phyloP scores from a whole-genome alignment of 1,140 invertebrate species.

The Rhagoletis zephyria region DNA sequence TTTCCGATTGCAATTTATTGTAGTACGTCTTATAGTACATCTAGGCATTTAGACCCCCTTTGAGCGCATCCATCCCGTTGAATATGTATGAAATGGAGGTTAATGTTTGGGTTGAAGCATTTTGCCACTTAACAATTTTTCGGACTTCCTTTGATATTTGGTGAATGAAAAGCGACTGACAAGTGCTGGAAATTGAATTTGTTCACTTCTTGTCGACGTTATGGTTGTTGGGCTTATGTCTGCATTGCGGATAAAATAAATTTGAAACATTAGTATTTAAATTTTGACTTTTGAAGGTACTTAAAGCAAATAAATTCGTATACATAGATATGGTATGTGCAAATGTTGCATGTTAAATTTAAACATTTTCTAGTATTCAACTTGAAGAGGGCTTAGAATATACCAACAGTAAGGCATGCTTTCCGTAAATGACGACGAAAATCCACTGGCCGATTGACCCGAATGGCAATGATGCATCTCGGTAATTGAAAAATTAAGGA shows the following conservation, averaged over 20 bases:
- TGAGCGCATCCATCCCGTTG: background rate
- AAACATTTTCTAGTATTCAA: too few relatives aligned
- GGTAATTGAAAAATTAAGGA: too few relatives aligned
- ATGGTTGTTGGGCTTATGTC: background rate
- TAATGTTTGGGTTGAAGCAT: constrained; percentile 4
- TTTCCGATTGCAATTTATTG: constrained; percentile 25
- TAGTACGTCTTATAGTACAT: background rate
- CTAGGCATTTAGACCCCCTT: background rate
- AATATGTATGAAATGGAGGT: background rate
- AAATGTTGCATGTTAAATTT: too few relatives aligned
- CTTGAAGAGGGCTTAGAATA: too few relatives aligned
- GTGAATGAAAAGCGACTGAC: constrained; percentile 5
- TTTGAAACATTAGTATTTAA: background rate
- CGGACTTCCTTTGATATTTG: constrained; percentile 32
- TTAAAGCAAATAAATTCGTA: too few relatives aligned
- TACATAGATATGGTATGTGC: too few relatives aligned
- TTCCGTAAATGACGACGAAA: too few relatives aligned
- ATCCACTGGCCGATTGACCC: too few relatives aligned
- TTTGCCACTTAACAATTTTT: constrained; percentile 40
- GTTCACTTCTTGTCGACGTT: background rate
- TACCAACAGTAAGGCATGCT: too few relatives aligned
- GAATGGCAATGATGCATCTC: too few relatives aligned
- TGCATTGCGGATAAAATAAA: background rate
- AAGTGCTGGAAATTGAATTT: constrained; percentile 36
- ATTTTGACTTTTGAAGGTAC: too few relatives aligned